Evolutionary conservation across 2,797 vertebrate genomes (phyloP), one percentile per base, ranked within the genome.

Genomic region (Eulemur rubriventer): DNA sequence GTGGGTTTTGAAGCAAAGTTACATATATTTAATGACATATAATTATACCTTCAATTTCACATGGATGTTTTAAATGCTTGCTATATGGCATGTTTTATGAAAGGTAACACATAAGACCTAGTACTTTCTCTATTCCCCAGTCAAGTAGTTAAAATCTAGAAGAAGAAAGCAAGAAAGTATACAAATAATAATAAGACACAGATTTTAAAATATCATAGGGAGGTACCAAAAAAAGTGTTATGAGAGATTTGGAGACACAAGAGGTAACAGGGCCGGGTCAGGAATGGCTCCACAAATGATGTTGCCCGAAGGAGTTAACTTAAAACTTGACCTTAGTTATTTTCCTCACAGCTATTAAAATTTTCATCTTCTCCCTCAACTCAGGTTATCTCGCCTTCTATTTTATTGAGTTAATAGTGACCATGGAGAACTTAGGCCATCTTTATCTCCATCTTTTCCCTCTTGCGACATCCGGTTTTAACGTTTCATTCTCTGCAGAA

Each of bases 51-150:
- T 33, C 35, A 75, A 10, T 55, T 93, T 89, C 88, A 33, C 12
- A 52, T 78, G 52, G 20, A 17, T 87, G 30, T 95, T 95, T 93
- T 87, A 89, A 93, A 92, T 91, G 26, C 24, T 67, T 87, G 16
- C 11, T 70, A 8, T 79, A 17, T 52, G 30, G 24, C 22, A 24
- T 92, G 18, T 61, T 52, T 95, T 72, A 48, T 61, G 61, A 70
- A 96, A 91, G 46, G n/a, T 92, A 10, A 92, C 76, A 55, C 35
- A n/a, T 82, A 85, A 85, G 61, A 50, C 7, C 2, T 38, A 69
- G 28, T 92, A 67, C 2, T 5, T 22, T 81, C 7, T 88, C 26
- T 89, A 5, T 72, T 22, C 7, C 26, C 35, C 17, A 55, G 0
- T 70, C n/a, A 79, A 52, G 10, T 46, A 63, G 30, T 46, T 91